Percentiles rank a stretch among this genome's conserved stretches.
Evolutionary conservation across 1,140 invertebrate species (phyloP).

Genomic region (Laupala kohalensis): DNA sequence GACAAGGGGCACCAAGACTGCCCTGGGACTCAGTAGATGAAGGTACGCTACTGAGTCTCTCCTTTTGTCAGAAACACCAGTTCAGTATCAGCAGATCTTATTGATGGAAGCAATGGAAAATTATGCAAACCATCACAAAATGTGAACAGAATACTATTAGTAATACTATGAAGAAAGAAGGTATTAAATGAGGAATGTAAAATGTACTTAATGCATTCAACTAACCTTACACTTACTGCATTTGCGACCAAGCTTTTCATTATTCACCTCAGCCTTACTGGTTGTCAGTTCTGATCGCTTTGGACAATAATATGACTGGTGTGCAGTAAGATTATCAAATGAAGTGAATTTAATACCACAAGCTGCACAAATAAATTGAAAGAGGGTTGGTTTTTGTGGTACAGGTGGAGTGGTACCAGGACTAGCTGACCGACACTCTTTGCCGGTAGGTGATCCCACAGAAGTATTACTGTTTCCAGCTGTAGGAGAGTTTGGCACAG

Average conservation of each 20-base stretch:
- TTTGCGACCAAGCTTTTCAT: constrained; percentile 11
- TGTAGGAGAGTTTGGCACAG: constrained; percentile 9
- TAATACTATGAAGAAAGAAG: too few species aligned
- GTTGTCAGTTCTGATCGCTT: constrained; percentile 31
- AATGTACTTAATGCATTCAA: too few species aligned
- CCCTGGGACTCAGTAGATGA: too few species aligned
- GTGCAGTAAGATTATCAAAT: constrained; percentile 80
- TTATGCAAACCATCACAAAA: too few species aligned
- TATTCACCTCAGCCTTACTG: background rate
- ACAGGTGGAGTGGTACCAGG: constrained; percentile 33
- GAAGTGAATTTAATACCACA: constrained; percentile 93
- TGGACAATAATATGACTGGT: constrained; percentile 87
- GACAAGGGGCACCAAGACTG: too few species aligned
- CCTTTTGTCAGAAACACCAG: too few species aligned
- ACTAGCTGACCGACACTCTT: constrained; percentile 24
- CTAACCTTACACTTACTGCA: constrained; percentile 42
- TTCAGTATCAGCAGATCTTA: too few species aligned
- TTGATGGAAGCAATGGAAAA: too few species aligned
- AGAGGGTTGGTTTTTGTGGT: constrained; percentile 33
- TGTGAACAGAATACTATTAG: too few species aligned
- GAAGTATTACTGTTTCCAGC: constrained; percentile 11
- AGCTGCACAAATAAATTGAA: constrained; percentile 74
- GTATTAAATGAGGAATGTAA: too few species aligned
- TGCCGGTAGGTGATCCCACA: constrained; percentile 13
- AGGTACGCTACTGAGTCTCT: too few species aligned